A percentile compares a stretch with the other conserved stretches of the same genome.
Conservation (phyloP, 2,797 vertebrate genomes). For the Rhinogobio ventralis region DNA sequence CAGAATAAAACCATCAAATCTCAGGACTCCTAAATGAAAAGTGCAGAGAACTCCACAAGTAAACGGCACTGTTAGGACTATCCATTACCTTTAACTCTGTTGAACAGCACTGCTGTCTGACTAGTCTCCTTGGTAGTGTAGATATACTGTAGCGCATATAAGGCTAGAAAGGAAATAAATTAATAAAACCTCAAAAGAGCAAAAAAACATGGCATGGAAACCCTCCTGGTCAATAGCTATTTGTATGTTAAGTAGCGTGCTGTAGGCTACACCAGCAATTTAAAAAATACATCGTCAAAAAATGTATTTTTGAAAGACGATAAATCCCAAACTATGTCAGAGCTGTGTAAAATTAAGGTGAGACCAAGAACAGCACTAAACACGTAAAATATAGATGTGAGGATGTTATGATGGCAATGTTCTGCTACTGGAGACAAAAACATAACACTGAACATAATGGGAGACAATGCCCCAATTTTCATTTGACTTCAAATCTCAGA, state of each 20-base stretch:
- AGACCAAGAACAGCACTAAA: constrained; percentile 16
- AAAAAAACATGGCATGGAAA: neutral
- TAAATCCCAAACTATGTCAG: constrained; percentile 20
- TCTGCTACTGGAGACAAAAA: neutral
- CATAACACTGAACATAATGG: constrained; percentile 4
- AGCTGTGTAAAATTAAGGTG: constrained; percentile 27
- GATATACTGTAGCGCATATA: constrained; percentile 13
- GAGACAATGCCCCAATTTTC: constrained; percentile 55
- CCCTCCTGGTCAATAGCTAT: constrained; percentile 3
- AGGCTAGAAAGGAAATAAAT: neutral
- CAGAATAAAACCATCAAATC: constrained; percentile 21
- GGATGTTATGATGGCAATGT: neutral
- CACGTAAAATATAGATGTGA: constrained; percentile 10
- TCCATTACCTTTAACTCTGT: constrained; percentile 11
- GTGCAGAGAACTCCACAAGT: neutral
- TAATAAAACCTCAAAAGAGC: neutral
- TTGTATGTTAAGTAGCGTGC: neutral
- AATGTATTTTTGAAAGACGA: neutral
- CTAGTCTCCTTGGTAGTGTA: neutral
- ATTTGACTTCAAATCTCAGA: constrained; percentile 67
- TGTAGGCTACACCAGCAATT: neutral
- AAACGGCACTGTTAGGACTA: neutral
- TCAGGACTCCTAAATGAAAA: constrained; percentile 4
- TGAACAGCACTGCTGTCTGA: constrained; percentile 19
- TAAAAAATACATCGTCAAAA: constrained; percentile 14